phyloP scores from a whole-genome alignment of 2,797 vertebrate genomes.

The Anomalospiza imberbis region DNA sequence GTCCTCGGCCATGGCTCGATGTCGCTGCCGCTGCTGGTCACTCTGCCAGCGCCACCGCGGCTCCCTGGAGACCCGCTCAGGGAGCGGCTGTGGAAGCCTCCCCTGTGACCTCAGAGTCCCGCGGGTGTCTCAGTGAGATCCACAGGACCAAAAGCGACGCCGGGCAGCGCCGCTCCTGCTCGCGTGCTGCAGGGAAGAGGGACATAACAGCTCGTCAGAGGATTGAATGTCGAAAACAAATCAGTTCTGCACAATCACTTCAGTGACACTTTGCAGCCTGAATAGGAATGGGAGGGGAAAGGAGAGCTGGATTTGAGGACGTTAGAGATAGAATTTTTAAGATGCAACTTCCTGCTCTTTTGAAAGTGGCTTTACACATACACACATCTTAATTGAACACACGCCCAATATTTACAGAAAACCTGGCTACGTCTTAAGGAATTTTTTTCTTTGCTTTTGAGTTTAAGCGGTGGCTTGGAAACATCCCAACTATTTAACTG shows the following conservation, averaged over 20 bases:
- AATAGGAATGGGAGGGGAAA: background rate
- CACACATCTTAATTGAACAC: background rate
- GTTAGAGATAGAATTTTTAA: background rate
- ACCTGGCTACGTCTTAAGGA: background rate
- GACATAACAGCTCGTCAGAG: rapidly evolving
- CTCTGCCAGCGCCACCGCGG: background rate
- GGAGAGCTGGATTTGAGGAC: background rate
- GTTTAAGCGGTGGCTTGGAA: background rate
- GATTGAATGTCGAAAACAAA: background rate
- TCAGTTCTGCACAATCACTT: background rate
- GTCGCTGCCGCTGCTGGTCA: background rate
- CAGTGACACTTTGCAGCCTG: background rate
- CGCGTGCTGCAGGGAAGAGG: rapidly evolving
- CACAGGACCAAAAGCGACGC: rapidly evolving
- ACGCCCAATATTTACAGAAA: background rate
- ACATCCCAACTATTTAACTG: background rate
- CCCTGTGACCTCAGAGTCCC: background rate
- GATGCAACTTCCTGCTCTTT: background rate
- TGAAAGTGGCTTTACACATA: background rate
- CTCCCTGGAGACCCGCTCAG: background rate
- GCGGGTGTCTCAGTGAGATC: rapidly evolving
- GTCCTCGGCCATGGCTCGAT: slow-evolving; percentile 67
- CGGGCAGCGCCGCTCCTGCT: rapidly evolving
- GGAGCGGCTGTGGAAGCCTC: rapidly evolving
- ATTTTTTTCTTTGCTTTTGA: background rate